Base-by-base conservation (phyloP, 1,140 invertebrate species). In the Solenopsis fugax region DNA sequence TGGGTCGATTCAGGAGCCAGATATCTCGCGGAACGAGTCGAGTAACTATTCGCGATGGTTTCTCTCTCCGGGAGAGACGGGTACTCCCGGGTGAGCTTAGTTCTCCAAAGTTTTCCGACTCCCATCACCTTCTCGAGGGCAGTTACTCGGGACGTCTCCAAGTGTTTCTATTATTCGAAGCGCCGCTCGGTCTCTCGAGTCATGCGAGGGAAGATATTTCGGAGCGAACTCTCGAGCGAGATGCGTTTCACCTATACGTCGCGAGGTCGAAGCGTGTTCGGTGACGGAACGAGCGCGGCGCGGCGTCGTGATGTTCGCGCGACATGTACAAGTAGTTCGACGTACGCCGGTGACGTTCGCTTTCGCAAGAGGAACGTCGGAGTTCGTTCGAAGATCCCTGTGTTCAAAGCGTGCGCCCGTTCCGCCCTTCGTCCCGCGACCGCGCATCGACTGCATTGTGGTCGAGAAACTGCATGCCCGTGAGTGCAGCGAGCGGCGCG, bases 341-440 rank as follows among this genome's bases (percentile, higher is more conserved):
- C 48, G 16, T 62, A 50, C 37, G 50, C 50, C 54, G 5, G 48
- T 41, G 45, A 24, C 18, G 41, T 56, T 9, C 62, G 21, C 24
- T 87, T 87, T 48, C 24, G 29, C 50, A 16, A 75, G 65, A 50
- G 21, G 2, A 69, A 88, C 80, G 24, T 69, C 45, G 65, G 65
- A 45, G 10, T 58, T 50, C 60, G 50, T 91, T 91, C 82, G 75
- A 89, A 90, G 84, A 92, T 92, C 64, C 52, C 87, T 7, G 71
- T 85, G 85, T 56, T 85, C 64, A 86, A 88, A 91, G 64, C 76
- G 77, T 65, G 50, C 58, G 85, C 12, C 58, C 58, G 16, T 21
- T 41, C 52, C 50, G 60, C 56, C 18, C 48, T 72, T 86, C 71
- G 65, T 85, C 58, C 29, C 29, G 76, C 64, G 29, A 18, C 29